These are phyloP conservation scores for Stegostoma tigrinum DNA, from an alignment of 2,113 vertebrate species.

Conservation along the genomic window DNA sequence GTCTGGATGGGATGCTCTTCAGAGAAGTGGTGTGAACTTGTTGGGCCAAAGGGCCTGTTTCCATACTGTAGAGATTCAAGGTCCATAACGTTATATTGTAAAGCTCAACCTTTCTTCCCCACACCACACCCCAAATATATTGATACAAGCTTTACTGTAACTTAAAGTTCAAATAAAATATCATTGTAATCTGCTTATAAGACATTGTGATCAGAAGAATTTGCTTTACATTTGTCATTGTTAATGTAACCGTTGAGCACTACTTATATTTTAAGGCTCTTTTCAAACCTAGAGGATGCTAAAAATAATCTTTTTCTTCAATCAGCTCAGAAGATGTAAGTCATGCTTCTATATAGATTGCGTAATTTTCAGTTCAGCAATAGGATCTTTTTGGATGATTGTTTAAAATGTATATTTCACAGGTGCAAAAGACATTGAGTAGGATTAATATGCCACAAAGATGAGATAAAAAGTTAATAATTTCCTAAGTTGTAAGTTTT, in stretches of 20 bases:
- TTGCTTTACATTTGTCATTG: background rate
- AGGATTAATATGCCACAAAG: slow-evolving; percentile 15
- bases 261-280: background rate
- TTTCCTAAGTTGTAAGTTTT: slow-evolving; percentile 1
- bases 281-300: background rate
- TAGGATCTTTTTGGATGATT: background rate
- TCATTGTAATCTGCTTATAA: background rate
- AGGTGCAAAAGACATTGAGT: slow-evolving; percentile 17
- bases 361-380: background rate
- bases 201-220: background rate
- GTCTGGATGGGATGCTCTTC: too few relatives aligned
- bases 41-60: too few relatives aligned
- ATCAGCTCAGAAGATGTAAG: background rate
- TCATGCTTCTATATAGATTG: background rate
- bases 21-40: too few relatives aligned
- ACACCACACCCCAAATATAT: background rate
- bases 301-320: background rate
- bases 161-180: background rate
- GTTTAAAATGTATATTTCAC: slow-evolving; percentile 23
- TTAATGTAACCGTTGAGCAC: background rate
- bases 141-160: background rate
- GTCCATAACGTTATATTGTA: background rate
- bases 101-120: background rate
- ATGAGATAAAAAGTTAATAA: slow-evolving; percentile 32
- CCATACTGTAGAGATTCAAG: background rate